Evolutionary conservation across 2,113 vertebrate species (phyloP).

Genomic region (Prolemur simus): DNA sequence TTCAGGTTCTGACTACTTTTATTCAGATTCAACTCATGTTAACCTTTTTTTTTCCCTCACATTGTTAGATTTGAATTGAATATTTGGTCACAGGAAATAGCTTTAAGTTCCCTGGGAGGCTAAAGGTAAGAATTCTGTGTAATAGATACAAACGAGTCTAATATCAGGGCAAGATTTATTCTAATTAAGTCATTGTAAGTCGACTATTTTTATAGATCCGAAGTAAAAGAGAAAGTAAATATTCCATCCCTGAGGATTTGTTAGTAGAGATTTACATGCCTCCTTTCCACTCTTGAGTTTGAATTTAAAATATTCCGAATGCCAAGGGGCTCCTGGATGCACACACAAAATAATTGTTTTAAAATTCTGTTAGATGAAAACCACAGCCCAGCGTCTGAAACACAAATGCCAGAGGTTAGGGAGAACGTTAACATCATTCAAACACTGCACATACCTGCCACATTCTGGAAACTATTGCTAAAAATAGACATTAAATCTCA

Average conservation of each 20-base stretch:
- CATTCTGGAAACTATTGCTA: background rate
- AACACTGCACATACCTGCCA: background rate
- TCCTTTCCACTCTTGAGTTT: slow-evolving; percentile 48
- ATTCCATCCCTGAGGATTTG: slow-evolving; percentile 55
- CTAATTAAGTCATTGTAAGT: slow-evolving; percentile 59
- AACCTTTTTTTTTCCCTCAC: background rate
- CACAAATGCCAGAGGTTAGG: slow-evolving; percentile 36
- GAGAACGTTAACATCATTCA: background rate
- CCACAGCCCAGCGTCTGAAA: background rate
- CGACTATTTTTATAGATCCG: slow-evolving; percentile 53
- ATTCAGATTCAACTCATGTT: background rate
- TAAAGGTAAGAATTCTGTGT: slow-evolving; percentile 22
- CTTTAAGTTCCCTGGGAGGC: slow-evolving; percentile 49
- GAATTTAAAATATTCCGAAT: slow-evolving; percentile 65
- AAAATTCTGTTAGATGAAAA: slow-evolving; percentile 62
- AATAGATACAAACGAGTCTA: background rate
- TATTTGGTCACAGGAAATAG: slow-evolving; percentile 65
- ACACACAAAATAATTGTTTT: slow-evolving; percentile 67
- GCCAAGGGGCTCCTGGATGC: slow-evolving; percentile 25
- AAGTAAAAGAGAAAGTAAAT: slow-evolving; percentile 43
- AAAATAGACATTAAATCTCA: background rate
- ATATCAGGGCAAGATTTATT: slow-evolving; percentile 61
- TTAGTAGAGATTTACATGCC: slow-evolving; percentile 58
- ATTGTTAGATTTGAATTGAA: slow-evolving; percentile 45
- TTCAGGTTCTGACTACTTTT: background rate